Base-by-base conservation (phyloP, 2,797 vertebrate genomes). In the Aldrovandia affinis region DNA sequence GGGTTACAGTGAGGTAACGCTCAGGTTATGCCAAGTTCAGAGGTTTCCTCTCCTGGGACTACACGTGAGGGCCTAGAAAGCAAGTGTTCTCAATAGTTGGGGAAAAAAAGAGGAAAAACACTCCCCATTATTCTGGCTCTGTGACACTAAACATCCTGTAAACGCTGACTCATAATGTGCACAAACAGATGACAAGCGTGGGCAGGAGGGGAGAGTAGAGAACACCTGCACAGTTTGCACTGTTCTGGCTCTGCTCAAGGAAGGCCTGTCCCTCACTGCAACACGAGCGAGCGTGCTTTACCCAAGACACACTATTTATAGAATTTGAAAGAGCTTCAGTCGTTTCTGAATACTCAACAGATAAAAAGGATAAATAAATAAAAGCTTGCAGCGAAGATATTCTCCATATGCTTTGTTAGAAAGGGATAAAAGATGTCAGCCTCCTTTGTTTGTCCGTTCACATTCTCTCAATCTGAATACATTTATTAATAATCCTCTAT, bases 151-250 rank as follows among this genome's bases (percentile, higher is more conserved):
- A 93, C 96, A 98, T 98, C 97, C 97, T 97, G 96, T 86, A 94
- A 96, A 93, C 93, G 94, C 95, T 96, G 96, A 95, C 93, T 94
- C 93, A 93, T 93, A 89, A 87, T 96, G 96, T 96, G 96, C 97
- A 97, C 97, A 96, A 97, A 97, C 97, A 97, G 95, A 96, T 95
- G 96, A 96, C 93, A 25, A 88, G 44, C 36, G 39, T 50, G 33
- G 61, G 22, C 30, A 22, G 15, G 20, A 2, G 22, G 7, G 61
- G 50, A 86, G 90, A 92, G 89, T 70, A 84, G 90, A 87, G 95
- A 95, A 96, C 97, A 98, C 97, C 96, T 98, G 97, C 91, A 81
- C 92, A 95, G 93, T 93, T 93, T 95, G 92, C 85, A 79, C 78
- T 82, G 89, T 93, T 93, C 86, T 87, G 79, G 83, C 70, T 33